Percentiles rank a stretch among this genome's conserved stretches.
phyloP scores from a whole-genome alignment of 2,888 invertebrate species.

The Drosophila atripex region DNA sequence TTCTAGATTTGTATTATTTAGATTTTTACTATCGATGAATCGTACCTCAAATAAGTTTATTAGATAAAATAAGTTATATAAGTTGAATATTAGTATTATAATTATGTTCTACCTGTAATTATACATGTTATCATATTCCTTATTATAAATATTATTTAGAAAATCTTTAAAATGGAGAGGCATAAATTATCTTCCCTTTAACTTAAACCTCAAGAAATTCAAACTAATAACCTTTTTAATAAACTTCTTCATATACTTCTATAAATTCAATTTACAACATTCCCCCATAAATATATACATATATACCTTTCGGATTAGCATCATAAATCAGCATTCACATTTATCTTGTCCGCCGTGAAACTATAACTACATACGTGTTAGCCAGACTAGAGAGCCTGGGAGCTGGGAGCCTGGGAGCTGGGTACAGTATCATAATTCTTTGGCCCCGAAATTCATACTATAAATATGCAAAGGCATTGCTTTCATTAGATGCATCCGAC shows the following conservation, averaged over 20 bases:
- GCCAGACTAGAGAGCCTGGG: constrained; percentile 13
- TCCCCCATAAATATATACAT: background rate
- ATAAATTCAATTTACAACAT: background rate
- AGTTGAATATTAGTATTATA: too few species aligned
- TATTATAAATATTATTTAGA: too few species aligned
- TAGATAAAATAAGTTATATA: too few species aligned
- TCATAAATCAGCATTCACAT: constrained; percentile 25
- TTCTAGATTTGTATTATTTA: too few species aligned
- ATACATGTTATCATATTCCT: too few species aligned
- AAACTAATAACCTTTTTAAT: background rate
- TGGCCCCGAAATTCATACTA: constrained; percentile 40
- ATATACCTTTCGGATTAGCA: constrained; percentile 5
- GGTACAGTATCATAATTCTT: constrained; percentile 40
- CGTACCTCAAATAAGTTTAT: too few species aligned
- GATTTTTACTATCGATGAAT: too few species aligned
- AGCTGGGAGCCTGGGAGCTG: background rate
- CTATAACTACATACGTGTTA: constrained; percentile 12
- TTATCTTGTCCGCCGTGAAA: constrained; percentile 19
- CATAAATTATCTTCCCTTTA: background rate
- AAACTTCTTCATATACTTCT: background rate
- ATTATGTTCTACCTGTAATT: too few species aligned
- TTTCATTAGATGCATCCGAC: constrained; percentile 46
- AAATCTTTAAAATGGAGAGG: too few species aligned
- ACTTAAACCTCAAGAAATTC: background rate
- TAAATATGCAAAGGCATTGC: constrained; percentile 43